A percentile compares a stretch with the other conserved stretches of the same genome.
phyloP scores from a whole-genome alignment of 1,140 invertebrate species.

The Whitmania pigra region DNA sequence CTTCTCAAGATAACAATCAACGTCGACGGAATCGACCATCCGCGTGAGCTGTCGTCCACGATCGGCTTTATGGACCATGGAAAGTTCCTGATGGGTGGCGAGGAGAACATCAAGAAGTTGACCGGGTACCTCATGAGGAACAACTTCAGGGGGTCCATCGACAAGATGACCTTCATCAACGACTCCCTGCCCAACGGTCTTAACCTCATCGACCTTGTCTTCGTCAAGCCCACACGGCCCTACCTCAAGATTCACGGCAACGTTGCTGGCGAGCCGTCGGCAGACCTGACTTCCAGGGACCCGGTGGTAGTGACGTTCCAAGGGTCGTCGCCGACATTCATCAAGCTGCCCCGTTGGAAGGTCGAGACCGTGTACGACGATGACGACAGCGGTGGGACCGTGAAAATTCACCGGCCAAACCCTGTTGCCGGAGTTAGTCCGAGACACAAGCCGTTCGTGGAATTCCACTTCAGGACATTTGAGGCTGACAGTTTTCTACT shows the following conservation, averaged over 20 bases:
- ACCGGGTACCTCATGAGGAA: constrained; percentile 10
- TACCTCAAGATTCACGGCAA: constrained; percentile 15
- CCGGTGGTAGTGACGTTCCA: constrained; percentile 26
- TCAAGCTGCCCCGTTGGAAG: constrained; percentile 20
- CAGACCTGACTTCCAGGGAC: background rate
- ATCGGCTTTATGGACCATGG: background rate
- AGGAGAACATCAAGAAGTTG: background rate
- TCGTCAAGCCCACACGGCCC: constrained; percentile 5
- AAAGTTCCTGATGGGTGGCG: background rate
- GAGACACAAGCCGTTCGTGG: background rate
- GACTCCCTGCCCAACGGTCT: constrained; percentile 11
- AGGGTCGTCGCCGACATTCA: constrained; percentile 7
- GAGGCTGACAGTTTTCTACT: background rate
- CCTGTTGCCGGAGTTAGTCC: background rate
- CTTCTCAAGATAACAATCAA: constrained; percentile 7
- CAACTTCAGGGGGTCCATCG: constrained; percentile 14
- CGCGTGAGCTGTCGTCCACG: background rate
- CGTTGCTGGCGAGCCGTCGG: background rate
- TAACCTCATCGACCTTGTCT: constrained; percentile 16
- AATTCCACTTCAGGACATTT: constrained; percentile 13
- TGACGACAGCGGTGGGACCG: constrained; percentile 21
- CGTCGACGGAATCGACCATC: constrained; percentile 8
- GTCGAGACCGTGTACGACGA: background rate
- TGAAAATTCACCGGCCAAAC: background rate
- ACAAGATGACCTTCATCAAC: constrained; percentile 14